Evolutionary conservation across 2,113 vertebrate species (phyloP).

Genomic region (Daubentonia madagascariensis): DNA sequence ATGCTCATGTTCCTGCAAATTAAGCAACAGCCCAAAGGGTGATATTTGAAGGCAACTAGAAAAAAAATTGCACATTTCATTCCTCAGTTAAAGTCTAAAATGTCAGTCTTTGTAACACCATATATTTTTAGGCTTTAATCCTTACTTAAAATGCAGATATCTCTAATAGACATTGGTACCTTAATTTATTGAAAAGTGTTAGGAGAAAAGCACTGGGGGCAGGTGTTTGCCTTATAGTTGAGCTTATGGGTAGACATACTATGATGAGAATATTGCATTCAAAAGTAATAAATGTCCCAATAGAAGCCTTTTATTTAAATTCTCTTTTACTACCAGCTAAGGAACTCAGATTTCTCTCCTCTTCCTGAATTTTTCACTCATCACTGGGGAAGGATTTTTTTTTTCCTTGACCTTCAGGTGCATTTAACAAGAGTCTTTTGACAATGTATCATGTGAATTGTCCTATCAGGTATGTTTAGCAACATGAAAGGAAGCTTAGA

Average conservation of each 20-base stretch:
- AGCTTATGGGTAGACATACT: neutral
- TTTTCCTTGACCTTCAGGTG: neutral
- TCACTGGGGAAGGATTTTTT: neutral
- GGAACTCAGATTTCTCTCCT: neutral
- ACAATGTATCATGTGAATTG: neutral
- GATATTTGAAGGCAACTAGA: conserved; percentile 48
- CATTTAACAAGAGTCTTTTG: neutral
- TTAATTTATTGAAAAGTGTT: neutral
- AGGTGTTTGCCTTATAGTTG: neutral
- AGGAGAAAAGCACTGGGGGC: neutral
- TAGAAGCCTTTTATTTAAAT: neutral
- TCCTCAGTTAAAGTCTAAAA: conserved; percentile 29
- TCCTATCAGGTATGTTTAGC: neutral
- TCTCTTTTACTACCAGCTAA: neutral
- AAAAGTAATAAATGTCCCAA: neutral
- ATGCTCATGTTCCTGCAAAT: conserved; percentile 40
- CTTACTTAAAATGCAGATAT: neutral
- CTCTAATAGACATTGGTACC: neutral
- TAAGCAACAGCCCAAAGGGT: conserved; percentile 51
- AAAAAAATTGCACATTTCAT: neutral
- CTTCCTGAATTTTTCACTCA: neutral
- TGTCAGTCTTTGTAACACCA: conserved; percentile 14
- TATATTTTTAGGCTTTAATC: neutral
- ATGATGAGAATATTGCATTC: neutral
- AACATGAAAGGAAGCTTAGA: neutral